Base-by-base conservation (phyloP, 2,888 invertebrate genomes). In the Sthenelais limicola region DNA sequence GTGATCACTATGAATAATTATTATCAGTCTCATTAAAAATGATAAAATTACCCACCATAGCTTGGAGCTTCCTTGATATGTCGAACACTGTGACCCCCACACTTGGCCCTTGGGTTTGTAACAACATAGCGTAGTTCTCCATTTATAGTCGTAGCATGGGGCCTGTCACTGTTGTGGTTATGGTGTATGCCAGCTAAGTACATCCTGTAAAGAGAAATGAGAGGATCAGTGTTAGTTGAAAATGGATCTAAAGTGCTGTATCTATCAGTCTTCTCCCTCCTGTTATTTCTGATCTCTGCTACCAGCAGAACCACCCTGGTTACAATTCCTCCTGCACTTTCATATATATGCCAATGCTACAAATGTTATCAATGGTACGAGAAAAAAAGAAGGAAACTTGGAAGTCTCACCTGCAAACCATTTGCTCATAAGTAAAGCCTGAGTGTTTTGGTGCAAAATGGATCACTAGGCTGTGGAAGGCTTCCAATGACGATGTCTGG, bases 401-500 rank as follows among this genome's bases (percentile, higher is more conserved):
- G 21, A 51, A n/a, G 9, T 18, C 24, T 51, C 21, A 51, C 51
- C 51, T 51, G 51, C 51, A 51, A 4, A 18, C 7, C 51, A 51
- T 51, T 18, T 26, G 21, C n/a, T 51, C 26, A 26, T 9, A 51
- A 18, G 51, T 9, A 26, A 51, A 51, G 26, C 21, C 5, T 4
- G 26, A 21, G 26, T 51, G 21, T 51, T 51, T 51, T 9, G 51
- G 51, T 7, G 51, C 51, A 51, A 51, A 51, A 24, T 51, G 21
- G 21, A 51, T 24, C 21, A 51, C 4, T 7, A 51, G 51, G n/a
- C 51, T 51, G 51, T 51, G 51, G n/a, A 51, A 51, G 51, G 51
- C 51, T 18, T 51, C 51, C 4, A 51, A 24, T 4, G 51, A 24
- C 26, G 51, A 51, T 4, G 51, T 51, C 51, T 51, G 51, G 18